Conservation (phyloP, 1,140 invertebrate genomes). For the Aphaenogaster ashmeadi region DNA sequence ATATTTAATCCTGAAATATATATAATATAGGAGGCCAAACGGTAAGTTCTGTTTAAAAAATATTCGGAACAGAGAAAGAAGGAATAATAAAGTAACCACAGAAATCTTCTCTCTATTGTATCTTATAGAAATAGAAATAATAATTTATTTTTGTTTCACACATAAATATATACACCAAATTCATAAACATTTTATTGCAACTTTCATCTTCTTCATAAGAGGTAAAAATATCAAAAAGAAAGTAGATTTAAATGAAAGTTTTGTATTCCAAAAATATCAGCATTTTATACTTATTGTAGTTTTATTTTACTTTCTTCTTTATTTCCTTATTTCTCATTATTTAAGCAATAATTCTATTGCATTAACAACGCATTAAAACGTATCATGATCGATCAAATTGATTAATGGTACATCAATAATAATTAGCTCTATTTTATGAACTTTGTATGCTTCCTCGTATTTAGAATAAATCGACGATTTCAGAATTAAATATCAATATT, state of each 20-base stretch:
- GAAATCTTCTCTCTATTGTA: background rate
- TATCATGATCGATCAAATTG: too few relatives aligned
- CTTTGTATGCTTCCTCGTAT: background rate
- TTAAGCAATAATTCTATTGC: background rate
- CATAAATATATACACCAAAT: background rate
- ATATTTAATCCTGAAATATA: constrained; percentile 14
- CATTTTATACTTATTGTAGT: background rate
- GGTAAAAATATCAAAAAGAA: background rate
- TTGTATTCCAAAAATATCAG: background rate
- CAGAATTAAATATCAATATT: background rate
- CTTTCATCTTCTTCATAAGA: background rate
- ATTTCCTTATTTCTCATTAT: background rate
- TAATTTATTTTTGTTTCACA: background rate
- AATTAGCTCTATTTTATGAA: background rate
- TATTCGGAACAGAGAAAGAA: background rate
- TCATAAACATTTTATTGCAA: background rate
- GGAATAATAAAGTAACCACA: background rate
- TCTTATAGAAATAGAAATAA: background rate
- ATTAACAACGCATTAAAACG: too few relatives aligned
- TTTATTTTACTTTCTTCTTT: background rate
- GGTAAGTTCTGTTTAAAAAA: background rate
- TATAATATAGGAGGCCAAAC: background rate
- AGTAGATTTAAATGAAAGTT: background rate
- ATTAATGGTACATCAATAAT: background rate
- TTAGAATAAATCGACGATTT: background rate